Evolutionary conservation across 2,113 vertebrate species (phyloP).

Genomic region (Salvelinus sp.): DNA sequence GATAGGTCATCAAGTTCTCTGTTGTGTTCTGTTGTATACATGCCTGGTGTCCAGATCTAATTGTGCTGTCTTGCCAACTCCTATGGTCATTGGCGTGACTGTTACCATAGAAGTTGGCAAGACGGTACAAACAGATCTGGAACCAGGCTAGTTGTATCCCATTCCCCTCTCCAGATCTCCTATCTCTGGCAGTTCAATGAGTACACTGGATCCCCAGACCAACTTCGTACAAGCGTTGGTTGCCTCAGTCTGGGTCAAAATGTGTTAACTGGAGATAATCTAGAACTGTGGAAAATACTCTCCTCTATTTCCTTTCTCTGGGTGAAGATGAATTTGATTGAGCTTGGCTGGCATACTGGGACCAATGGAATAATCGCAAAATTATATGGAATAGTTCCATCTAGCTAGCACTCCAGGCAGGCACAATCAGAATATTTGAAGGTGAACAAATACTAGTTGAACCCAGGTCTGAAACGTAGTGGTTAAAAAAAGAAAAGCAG

Average conservation of each 20-base stretch:
- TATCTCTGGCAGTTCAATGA: slow-evolving; percentile 11
- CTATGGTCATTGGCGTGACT: no score
- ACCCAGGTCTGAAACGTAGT: no score
- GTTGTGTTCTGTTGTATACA: background rate
- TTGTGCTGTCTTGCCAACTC: background rate
- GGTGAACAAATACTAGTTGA: no score
- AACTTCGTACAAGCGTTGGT: slow-evolving; percentile 2
- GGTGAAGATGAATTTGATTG: background rate
- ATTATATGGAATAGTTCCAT: no score
- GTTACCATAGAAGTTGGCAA: no score
- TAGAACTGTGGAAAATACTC: background rate
- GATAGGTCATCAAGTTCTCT: background rate
- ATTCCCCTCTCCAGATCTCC: background rate
- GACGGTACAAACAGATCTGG: no score
- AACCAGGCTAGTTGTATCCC: background rate
- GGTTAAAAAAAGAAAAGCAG: background rate
- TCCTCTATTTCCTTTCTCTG: background rate
- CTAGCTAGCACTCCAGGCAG: no score
- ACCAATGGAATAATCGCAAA: background rate
- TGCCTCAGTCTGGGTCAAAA: slow-evolving; percentile 9
- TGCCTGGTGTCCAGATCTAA: background rate
- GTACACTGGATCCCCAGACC: background rate
- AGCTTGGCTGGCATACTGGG: background rate
- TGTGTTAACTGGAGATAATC: slow-evolving; percentile 1
- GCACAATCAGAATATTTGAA: no score